Base-by-base conservation (phyloP, 2,113 vertebrate genomes). In the Pimephales promelas region DNA sequence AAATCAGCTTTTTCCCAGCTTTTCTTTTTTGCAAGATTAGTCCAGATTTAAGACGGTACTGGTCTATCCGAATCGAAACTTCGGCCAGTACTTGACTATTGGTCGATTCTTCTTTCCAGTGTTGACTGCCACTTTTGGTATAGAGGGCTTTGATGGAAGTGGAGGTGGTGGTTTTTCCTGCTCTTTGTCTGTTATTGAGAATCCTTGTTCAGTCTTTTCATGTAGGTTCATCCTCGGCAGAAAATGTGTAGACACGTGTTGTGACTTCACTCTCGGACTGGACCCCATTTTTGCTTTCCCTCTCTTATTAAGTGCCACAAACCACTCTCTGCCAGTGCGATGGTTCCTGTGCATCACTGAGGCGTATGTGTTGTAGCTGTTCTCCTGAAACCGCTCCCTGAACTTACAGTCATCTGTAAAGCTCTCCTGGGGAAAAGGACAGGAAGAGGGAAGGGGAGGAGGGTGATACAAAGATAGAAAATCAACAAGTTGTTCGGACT, bases 281-380 rank as follows among this genome's bases (percentile, higher is more conserved):
- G 97, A 97, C 78, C 98, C 98, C 68, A 97, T 93, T 72, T 98
- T 99, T 3, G 97, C 97, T 70, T 98, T 98, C 1, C 98, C 98
- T n/a, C 96, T 87, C 88, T 99, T 99, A 88, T 99, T 99, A 85
- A 99, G 94, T 0, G 98, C 98, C 92, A 99, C 97, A 0, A 96
- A 98, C 98, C 98, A 99, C 75, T 96, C 94, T 0, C 97, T 94
- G 0, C 96, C 97, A 0, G 95, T 96, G 78, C 94, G 91, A 0
- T 92, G 95, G 89, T 95, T 97, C 90, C 90, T 93, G 89, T 99
- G 95, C 52, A 94, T 88, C 0, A 95, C 96, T 0, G 98, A 99
- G 80, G 97, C 96, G 0, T 99, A 99, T 0, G 98, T 99, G 91
- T 99, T 99, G 90, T 99, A 99, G 91, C 97, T 97, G 95, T 99